A percentile compares a stretch with the other conserved stretches of the same genome.
phyloP scores from a whole-genome alignment of 1,140 invertebrate species.

The Bombus superbus region DNA sequence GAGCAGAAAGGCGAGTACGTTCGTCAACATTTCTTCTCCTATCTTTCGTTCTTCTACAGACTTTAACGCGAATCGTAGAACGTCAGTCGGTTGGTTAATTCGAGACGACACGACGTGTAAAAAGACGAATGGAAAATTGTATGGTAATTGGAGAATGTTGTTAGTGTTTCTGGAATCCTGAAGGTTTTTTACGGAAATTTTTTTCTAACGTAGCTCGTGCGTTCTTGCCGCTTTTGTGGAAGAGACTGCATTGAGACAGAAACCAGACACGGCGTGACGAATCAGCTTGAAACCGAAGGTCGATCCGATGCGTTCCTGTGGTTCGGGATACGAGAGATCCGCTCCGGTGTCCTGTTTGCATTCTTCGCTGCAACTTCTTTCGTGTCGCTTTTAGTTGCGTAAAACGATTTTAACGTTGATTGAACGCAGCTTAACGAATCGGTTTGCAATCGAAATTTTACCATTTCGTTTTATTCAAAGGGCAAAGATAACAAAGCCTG shows the following conservation, averaged over 20 bases:
- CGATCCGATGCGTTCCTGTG: background rate
- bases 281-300: background rate
- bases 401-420: background rate
- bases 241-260: background rate
- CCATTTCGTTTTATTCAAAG: background rate
- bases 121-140: background rate
- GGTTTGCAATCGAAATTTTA: background rate
- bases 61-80: background rate
- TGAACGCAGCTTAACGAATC: background rate
- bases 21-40: background rate
- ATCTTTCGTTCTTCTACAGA: background rate
- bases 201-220: background rate
- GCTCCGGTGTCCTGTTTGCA: background rate
- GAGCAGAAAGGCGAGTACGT: slow-evolving; percentile 22
- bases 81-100: no score
- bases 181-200: no score
- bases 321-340: background rate
- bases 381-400: background rate
- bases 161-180: background rate
- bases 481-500: background rate
- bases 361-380: background rate
- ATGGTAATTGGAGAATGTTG: background rate
- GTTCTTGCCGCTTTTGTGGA: background rate
- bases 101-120: background rate
- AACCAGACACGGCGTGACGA: background rate